Percentiles rank a stretch among this genome's conserved stretches.
These are phyloP conservation scores for Cephonodes hylas DNA, from an alignment of 2,888 invertebrate genomes.

Conservation along the genomic window DNA sequence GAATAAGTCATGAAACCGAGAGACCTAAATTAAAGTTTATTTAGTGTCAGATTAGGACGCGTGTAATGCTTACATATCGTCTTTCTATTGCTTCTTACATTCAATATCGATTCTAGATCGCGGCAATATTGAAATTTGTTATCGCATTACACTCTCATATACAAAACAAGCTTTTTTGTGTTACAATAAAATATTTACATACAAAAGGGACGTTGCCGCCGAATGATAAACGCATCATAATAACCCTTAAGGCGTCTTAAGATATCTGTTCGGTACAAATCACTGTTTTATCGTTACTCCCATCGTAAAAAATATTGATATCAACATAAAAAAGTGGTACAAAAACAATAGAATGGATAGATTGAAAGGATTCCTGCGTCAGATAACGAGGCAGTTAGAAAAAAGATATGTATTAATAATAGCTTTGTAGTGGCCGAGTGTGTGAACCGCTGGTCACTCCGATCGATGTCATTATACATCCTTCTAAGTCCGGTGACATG, in stretches of 20 bases:
- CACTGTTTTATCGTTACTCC: constrained; percentile 74
- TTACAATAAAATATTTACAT: constrained; percentile 73
- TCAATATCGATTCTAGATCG: constrained; percentile 19
- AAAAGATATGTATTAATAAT: constrained; percentile 77
- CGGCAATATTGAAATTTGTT: constrained; percentile 22
- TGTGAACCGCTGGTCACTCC: constrained; percentile 55
- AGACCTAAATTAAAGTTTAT: constrained; percentile 47
- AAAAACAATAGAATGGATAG: constrained; percentile 79
- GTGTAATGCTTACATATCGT: constrained; percentile 56
- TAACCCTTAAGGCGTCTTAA: constrained; percentile 65
- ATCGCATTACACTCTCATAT: constrained; percentile 22
- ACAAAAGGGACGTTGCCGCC: constrained; percentile 72
- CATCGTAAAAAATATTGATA: constrained; percentile 80
- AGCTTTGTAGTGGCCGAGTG: constrained; percentile 58
- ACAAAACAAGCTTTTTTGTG: constrained; percentile 41
- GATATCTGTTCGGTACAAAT: constrained; percentile 77
- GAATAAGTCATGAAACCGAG: constrained; percentile 40
- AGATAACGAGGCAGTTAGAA: constrained; percentile 67
- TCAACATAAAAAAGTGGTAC: constrained; percentile 75
- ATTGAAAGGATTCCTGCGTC: constrained; percentile 75
- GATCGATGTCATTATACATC: constrained; percentile 47
- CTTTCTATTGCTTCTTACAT: constrained; percentile 43
- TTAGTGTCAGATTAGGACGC: constrained; percentile 53
- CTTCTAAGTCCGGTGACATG: constrained; percentile 15
- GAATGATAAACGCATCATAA: constrained; percentile 72